phyloP scores from a whole-genome alignment of 2,888 invertebrate species.

The Dolichomitus sp. region DNA sequence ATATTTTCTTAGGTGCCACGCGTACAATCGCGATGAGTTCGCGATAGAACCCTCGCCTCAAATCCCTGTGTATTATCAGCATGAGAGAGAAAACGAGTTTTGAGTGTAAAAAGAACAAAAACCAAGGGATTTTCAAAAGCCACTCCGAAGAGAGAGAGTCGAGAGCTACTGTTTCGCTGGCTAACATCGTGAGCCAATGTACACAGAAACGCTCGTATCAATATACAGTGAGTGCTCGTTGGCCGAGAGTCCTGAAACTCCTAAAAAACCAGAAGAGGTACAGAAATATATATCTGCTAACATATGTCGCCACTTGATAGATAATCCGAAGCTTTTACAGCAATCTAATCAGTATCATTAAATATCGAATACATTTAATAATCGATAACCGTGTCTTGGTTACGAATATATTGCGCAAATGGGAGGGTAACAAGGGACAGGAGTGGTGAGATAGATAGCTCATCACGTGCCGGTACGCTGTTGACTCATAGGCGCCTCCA shows the following conservation, averaged over 20 bases:
- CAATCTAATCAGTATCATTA: constrained; percentile 84
- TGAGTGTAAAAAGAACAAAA: constrained; percentile 27
- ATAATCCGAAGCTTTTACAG: constrained; percentile 83
- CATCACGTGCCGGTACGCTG: constrained; percentile 20
- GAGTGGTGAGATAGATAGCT: constrained; percentile 36
- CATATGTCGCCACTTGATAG: constrained; percentile 83
- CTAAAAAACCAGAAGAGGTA: constrained; percentile 24
- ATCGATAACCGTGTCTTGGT: constrained; percentile 73
- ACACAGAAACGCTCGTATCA: constrained; percentile 47
- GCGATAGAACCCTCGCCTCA: constrained; percentile 19
- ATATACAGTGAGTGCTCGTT: constrained; percentile 44
- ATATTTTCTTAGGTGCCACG: constrained; percentile 57
- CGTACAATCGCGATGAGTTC: constrained; percentile 40
- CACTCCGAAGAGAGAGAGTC: constrained; percentile 52
- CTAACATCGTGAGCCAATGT: constrained; percentile 54
- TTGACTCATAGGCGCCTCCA: constrained; percentile 38
- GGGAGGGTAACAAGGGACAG: constrained; percentile 14
- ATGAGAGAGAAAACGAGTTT: constrained; percentile 18
- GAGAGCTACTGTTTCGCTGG: constrained; percentile 31
- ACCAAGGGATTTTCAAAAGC: constrained; percentile 46
- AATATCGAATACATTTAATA: constrained; percentile 82
- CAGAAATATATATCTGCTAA: constrained; percentile 51
- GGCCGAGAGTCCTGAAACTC: constrained; percentile 37
- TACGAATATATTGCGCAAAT: constrained; percentile 37
- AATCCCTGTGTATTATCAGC: constrained; percentile 23